Evolutionary conservation across 64 coral and sea anemone species (phyloP), one percentile per base, ranked within the genome.

Genomic region (Pocillopora damicornis): DNA sequence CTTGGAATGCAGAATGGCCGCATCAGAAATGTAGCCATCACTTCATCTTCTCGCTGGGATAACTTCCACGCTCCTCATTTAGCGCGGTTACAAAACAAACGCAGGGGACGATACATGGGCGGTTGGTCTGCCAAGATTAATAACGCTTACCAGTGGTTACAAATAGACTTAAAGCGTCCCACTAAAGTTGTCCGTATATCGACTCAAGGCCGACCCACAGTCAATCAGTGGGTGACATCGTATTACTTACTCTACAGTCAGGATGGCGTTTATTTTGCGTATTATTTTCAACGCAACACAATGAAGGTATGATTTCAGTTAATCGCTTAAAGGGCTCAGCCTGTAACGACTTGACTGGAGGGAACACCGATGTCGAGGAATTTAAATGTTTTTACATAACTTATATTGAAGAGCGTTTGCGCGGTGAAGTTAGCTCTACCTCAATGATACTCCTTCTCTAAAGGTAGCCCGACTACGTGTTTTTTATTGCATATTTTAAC

Each of bases 241-340:
- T 93, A 93, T 75, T 93, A 84, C 63, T 16, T 93, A 61, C 73
- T 81, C 2, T 93, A 75, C 73, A 88, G 91, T 82, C 91, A 93
- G 78, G 77, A 93, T 51, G 78, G 78, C 0, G 82, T 93, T 83
- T 88, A 93, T 15, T 93, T 86, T 78, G 78, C 69, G 10, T 63
- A 74, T 15, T 93, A 93, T 88, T 88, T 76, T 56, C 11, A 72
- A 65, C 87, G 88, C 18, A 88, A 81, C 62, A 56, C 20, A 22
- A 93, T 37, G 75, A 93, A 88, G 78, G 90, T 92, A 15, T 15
- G 81, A 57, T 18, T 71, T 71, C 22, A 11, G 22, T 10, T 23
- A 11, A 20, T 71, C 22, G 5, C 11, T 10, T 23, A 11, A 20
- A 71, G 67, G 18, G 20, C 30, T 30, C 30, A 30, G 30, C 22